phyloP scores from a whole-genome alignment of 2,888 invertebrate species.

The Chrysomela aeneicollis region DNA sequence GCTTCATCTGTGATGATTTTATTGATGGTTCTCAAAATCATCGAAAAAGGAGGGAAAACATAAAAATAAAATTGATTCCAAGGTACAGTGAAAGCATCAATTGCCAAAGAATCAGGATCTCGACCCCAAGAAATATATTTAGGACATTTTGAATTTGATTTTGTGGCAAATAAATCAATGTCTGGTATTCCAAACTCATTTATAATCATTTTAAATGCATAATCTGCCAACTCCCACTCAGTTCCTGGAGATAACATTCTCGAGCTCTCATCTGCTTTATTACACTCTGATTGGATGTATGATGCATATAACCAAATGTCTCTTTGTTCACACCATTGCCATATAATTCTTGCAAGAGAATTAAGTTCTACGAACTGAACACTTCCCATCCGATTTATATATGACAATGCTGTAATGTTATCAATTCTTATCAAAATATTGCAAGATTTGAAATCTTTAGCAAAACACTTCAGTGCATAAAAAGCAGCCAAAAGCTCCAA shows the following conservation, averaged over 20 bases:
- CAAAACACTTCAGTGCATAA: slow-evolving; percentile 36
- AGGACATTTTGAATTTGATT: slow-evolving; percentile 18
- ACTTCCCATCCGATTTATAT: slow-evolving; percentile 35
- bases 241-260: slow-evolving; percentile 31
- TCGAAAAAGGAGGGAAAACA: background rate
- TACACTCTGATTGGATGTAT: slow-evolving; percentile 32
- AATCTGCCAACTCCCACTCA: slow-evolving; percentile 28
- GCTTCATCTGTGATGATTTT: slow-evolving; percentile 47
- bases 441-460: slow-evolving; percentile 25
- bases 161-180: slow-evolving; percentile 29
- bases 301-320: slow-evolving; percentile 31
- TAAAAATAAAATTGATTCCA: slow-evolving; percentile 36
- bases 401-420: slow-evolving; percentile 33
- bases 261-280: slow-evolving; percentile 2
- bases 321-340: slow-evolving; percentile 38
- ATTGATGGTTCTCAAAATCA: slow-evolving; percentile 40
- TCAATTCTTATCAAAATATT: slow-evolving; percentile 35
- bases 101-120: slow-evolving; percentile 38
- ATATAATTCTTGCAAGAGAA: slow-evolving; percentile 37
- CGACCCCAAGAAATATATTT: slow-evolving; percentile 41
- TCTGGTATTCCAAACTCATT: slow-evolving; percentile 19
- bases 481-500: too few relatives aligned
- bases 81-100: slow-evolving; percentile 46
- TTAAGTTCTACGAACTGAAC: slow-evolving; percentile 31
- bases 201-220: slow-evolving; percentile 3